Percentiles rank a stretch among this genome's conserved stretches.
Evolutionary conservation across 2,888 invertebrate species (phyloP).

Genomic region (Platypus cylindrus): DNA sequence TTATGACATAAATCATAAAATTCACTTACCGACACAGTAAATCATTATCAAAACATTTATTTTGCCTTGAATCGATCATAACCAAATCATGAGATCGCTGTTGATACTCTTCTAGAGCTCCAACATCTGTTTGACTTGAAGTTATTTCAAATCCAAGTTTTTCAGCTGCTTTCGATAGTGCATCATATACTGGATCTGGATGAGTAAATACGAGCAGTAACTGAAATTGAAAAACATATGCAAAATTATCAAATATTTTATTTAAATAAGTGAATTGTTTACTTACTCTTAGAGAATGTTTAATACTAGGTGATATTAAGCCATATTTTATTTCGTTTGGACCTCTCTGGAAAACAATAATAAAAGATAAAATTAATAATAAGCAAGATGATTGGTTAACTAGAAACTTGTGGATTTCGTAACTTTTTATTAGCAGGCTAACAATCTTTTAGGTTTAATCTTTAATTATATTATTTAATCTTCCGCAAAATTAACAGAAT

Average conservation of each 20-base stretch:
- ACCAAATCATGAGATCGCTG: constrained; percentile 45
- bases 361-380: too few relatives aligned
- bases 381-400: too few relatives aligned
- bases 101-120: constrained; percentile 44
- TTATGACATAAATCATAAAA: too few relatives aligned
- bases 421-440: background rate
- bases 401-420: too few relatives aligned
- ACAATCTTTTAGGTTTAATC: too few relatives aligned
- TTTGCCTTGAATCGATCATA: constrained; percentile 51
- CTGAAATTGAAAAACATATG: constrained; percentile 35
- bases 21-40: constrained; percentile 50
- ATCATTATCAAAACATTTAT: constrained; percentile 47
- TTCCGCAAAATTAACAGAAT: too few relatives aligned
- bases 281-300: constrained; percentile 35
- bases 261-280: background rate
- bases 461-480: too few relatives aligned
- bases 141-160: constrained; percentile 47
- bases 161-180: constrained; percentile 49
- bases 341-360: constrained; percentile 34
- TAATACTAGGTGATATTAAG: constrained; percentile 34
- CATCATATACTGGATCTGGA: constrained; percentile 53
- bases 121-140: constrained; percentile 43
- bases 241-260: too few relatives aligned
- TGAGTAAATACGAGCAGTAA: constrained; percentile 57
- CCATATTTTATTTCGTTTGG: constrained; percentile 37